Base-by-base conservation (phyloP, 1,140 invertebrate species). In the Drosophila simulans region DNA sequence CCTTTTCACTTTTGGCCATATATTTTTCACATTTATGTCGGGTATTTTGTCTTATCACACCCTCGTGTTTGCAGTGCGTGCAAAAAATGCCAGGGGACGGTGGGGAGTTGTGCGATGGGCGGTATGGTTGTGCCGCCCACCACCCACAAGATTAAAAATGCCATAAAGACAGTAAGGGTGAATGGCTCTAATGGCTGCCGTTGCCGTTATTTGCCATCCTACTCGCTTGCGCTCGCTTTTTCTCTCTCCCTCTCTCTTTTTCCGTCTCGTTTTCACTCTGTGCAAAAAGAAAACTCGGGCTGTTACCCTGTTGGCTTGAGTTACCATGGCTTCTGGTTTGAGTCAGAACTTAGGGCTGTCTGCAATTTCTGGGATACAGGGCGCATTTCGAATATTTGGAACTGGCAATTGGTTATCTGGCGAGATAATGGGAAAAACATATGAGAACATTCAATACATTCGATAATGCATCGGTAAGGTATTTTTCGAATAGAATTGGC, bases 11-110 rank as follows among this genome's bases (percentile, higher is more conserved):
- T 86, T 59, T 73, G 82, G 70, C 82, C 82, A 86, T 91, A 90
- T 90, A 90, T 90, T 90, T 90, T 90, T 90, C 86, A 90, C 86
- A 91, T 91, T 90, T 90, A 90, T 88, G 79, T 77, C 68, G 68
- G 82, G 86, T 90, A 90, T 90, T 90, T 89, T 90, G 86, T 90
- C 85, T 90, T 90, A 90, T 90, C 85, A 89, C 85, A 90, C 85
- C 85, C 86, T 77, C 84, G 80, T 89, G 84, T 74, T 84, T 84
- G 85, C 85, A 89, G 72, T 89, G 84, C 84, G 80, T 90, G 84
- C 84, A 89, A 89, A 89, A 89, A 89, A 86, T 88, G 63, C 69
- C 78, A 20, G 22, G 34, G 12, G 34, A 55, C 46, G n/a, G 34
- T 48, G 54, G 55, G 55, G 62, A 27, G 58, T 27, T n/a, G 58